Evolutionary conservation across 92 coral and sea anemone genomes (phyloP).

Genomic region (Blastomussa wellsi): DNA sequence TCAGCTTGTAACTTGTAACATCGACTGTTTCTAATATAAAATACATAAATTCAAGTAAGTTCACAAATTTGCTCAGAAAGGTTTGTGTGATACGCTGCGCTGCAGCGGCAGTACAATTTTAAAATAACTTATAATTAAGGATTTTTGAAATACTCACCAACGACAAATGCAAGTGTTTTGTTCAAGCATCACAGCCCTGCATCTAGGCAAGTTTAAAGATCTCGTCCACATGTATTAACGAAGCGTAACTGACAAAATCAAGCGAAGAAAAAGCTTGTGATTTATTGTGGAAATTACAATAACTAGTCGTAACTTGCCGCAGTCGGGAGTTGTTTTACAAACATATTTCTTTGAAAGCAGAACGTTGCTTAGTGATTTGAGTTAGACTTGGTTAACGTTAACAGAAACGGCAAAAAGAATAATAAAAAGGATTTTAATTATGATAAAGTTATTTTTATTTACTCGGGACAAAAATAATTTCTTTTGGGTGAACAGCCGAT

Average conservation of each 20-base stretch:
- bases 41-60: background rate
- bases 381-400: background rate
- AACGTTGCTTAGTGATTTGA: background rate
- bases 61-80: background rate
- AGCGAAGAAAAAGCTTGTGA: background rate
- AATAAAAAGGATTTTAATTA: background rate
- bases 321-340: background rate
- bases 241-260: background rate
- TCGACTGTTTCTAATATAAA: background rate
- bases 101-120: background rate
- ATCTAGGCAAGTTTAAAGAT: background rate
- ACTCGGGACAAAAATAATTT: too few relatives aligned
- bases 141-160: background rate
- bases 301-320: background rate
- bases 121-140: background rate
- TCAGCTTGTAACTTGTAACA: background rate
- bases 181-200: background rate
- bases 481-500: too few relatives aligned
- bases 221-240: background rate
- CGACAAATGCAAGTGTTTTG: background rate
- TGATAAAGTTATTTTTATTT: background rate
- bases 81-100: background rate
- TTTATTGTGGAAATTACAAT: background rate
- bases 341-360: background rate
- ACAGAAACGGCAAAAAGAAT: background rate